phyloP scores from a whole-genome alignment of 1,140 invertebrate genomes.

The Planococcus citri region DNA sequence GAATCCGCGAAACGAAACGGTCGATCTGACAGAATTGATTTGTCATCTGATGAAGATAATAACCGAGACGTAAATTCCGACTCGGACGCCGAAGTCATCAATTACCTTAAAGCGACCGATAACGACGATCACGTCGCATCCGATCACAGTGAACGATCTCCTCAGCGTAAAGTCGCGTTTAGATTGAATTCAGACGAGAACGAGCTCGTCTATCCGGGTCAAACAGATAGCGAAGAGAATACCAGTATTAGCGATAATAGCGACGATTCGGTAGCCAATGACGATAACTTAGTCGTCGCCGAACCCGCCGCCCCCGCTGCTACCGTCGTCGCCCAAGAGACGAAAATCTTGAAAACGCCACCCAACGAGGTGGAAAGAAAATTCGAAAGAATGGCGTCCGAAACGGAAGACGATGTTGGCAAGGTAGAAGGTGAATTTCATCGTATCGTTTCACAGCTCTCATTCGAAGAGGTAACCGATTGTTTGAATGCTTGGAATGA shows the following conservation, averaged over 20 bases:
- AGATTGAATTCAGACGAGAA: constrained; percentile 24
- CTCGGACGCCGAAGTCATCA: constrained; percentile 15
- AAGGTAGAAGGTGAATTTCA: constrained; percentile 36
- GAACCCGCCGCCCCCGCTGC: background rate
- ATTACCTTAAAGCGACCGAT: background rate
- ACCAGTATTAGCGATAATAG: constrained; percentile 9
- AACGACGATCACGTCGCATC: constrained; percentile 2
- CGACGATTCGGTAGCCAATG: background rate
- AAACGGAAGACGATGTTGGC: constrained; percentile 30
- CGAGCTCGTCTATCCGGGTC: constrained; percentile 22
- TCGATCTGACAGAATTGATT: background rate
- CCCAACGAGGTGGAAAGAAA: constrained; percentile 38
- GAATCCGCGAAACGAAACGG: constrained; percentile 21
- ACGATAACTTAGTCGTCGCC: background rate
- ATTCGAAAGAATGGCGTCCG: constrained; percentile 44
- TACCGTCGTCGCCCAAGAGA: background rate
- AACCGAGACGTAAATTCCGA: constrained; percentile 2
- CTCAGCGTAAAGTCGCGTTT: constrained; percentile 22
- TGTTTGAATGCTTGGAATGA: constrained; percentile 38
- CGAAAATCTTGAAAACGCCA: background rate
- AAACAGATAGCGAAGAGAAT: constrained; percentile 21
- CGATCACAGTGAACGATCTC: constrained; percentile 20
- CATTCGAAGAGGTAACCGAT: constrained; percentile 38
- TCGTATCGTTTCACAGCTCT: constrained; percentile 37
- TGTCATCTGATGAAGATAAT: constrained; percentile 25